Percentiles rank a stretch among this genome's conserved stretches.
Evolutionary conservation across 1,140 invertebrate species (phyloP).

Genomic region (Dinothrombium tinctorium): DNA sequence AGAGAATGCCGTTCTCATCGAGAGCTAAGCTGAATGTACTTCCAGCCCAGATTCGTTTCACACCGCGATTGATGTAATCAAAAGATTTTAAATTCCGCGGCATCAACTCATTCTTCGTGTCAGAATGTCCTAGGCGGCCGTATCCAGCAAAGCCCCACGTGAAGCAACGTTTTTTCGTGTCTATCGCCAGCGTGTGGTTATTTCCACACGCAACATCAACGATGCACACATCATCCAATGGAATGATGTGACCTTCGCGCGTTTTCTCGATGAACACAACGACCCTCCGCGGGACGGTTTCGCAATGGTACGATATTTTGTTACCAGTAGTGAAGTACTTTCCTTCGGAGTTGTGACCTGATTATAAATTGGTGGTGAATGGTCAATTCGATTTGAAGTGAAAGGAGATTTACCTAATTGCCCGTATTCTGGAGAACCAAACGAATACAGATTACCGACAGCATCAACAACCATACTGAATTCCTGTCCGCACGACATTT

Average conservation of each 20-base stretch:
- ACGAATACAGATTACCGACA: conserved; percentile 63
- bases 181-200: conserved; percentile 67
- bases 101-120: conserved; percentile 68
- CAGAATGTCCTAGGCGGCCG: conserved; percentile 64
- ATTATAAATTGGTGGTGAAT: conserved; percentile 10
- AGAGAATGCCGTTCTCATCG: conserved; percentile 48
- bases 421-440: conserved; percentile 75
- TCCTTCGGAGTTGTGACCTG: conserved; percentile 74
- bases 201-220: conserved; percentile 67
- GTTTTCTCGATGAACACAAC: conserved; percentile 62
- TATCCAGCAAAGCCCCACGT: conserved; percentile 88
- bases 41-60: conserved; percentile 51
- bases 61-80: conserved; percentile 43
- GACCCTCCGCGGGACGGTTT: conserved; percentile 56
- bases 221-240: conserved; percentile 61
- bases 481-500: conserved; percentile 65
- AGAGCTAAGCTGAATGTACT: conserved; percentile 61
- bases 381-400: conserved; percentile 2
- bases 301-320: conserved; percentile 61
- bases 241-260: conserved; percentile 57
- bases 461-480: conserved; percentile 73
- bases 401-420: conserved; percentile 36
- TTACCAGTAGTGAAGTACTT: conserved; percentile 73
- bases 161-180: conserved; percentile 58
- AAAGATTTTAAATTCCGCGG: conserved; percentile 71